Conservation (phyloP, 92 coral and sea anemone species). For the Virgularia gustaviana region DNA sequence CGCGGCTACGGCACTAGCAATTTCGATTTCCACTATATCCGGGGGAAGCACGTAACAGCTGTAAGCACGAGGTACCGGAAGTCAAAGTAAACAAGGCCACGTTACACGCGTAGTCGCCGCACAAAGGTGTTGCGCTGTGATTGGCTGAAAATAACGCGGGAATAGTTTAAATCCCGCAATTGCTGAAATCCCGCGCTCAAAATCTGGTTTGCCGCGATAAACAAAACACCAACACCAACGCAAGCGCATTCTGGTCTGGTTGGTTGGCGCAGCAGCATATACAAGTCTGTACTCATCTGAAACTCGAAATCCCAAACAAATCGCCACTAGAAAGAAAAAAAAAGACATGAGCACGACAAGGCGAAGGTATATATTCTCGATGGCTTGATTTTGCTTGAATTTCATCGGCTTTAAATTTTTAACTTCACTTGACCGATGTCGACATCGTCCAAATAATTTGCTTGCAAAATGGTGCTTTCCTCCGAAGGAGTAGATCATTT, state of each 20-base stretch:
- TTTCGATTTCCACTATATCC: too few species aligned
- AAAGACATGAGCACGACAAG: slow-evolving; percentile 16
- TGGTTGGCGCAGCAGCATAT: neutral
- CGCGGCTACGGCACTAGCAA: too few species aligned
- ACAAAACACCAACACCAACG: neutral
- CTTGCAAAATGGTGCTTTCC: neutral
- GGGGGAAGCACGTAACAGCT: neutral
- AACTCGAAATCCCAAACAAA: neutral
- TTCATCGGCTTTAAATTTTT: neutral
- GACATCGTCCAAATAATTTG: neutral
- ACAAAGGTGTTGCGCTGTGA: slow-evolving; percentile 6
- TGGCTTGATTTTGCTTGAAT: neutral
- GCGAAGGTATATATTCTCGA: slow-evolving; percentile 13
- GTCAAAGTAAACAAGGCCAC: slow-evolving; percentile 33
- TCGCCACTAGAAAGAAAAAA: neutral
- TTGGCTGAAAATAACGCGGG: slow-evolving; percentile 30
- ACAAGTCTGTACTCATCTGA: too few species aligned
- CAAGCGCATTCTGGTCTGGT: neutral
- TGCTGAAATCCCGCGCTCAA: slow-evolving; percentile 16
- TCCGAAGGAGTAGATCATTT: too few species aligned
- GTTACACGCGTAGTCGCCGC: neutral
- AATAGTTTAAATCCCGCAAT: slow-evolving; percentile 28
- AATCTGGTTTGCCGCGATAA: slow-evolving; percentile 14
- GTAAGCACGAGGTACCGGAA: slow-evolving; percentile 34
- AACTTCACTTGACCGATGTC: neutral